Evolutionary conservation across 2,113 vertebrate genomes (phyloP).

Genomic region (Aegotheles bennettii): DNA sequence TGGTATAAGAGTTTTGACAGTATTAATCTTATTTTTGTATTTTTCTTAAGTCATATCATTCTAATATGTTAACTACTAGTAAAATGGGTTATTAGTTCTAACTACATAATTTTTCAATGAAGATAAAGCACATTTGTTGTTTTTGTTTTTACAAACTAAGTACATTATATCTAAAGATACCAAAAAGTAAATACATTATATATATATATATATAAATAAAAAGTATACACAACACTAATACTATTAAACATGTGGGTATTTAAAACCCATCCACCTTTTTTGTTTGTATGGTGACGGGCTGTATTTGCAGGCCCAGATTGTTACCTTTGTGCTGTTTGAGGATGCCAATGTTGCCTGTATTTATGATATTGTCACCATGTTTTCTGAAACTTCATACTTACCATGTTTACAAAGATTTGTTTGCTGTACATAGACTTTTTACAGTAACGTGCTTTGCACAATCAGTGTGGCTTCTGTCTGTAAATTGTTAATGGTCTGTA

Average conservation of each 20-base stretch:
- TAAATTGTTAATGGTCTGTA: slow-evolving; percentile 86
- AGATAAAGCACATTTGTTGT: slow-evolving; percentile 84
- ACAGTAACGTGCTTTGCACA: slow-evolving; percentile 94
- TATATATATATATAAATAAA: slow-evolving; percentile 24
- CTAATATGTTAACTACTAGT: slow-evolving; percentile 92
- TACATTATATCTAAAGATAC: slow-evolving; percentile 89
- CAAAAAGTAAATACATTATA: slow-evolving; percentile 76
- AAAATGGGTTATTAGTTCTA: slow-evolving; percentile 80
- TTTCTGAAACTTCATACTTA: slow-evolving; percentile 90
- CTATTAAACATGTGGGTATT: slow-evolving; percentile 73
- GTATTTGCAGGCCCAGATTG: slow-evolving; percentile 80
- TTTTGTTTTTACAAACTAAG: slow-evolving; percentile 85
- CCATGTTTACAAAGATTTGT: slow-evolving; percentile 96
- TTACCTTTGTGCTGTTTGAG: slow-evolving; percentile 88
- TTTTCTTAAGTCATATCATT: slow-evolving; percentile 98
- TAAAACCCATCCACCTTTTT: slow-evolving; percentile 71
- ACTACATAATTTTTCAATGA: slow-evolving; percentile 77
- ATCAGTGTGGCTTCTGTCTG: slow-evolving; percentile 88
- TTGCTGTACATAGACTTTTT: slow-evolving; percentile 97
- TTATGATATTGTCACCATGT: slow-evolving; percentile 86
- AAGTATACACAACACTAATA: slow-evolving; percentile 83
- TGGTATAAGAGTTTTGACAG: slow-evolving; percentile 97
- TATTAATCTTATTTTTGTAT: slow-evolving; percentile 99
- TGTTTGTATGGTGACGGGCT: slow-evolving; percentile 82
- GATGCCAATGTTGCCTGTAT: slow-evolving; percentile 95